Evolutionary conservation across 2,113 vertebrate genomes (phyloP), one percentile per base, ranked within the genome.

Genomic region (Charina bottae): DNA sequence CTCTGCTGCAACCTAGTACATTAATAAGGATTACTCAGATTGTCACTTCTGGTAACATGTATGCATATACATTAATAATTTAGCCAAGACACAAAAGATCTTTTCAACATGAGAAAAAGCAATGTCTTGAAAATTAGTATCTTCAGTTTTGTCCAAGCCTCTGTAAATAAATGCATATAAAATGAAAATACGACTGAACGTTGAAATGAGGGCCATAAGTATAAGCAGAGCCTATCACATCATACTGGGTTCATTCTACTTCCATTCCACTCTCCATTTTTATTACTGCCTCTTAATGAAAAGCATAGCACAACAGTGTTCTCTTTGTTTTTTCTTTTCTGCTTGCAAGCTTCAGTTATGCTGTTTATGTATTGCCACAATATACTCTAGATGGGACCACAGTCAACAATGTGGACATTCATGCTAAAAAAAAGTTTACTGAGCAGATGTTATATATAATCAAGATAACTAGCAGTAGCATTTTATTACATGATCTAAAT

Each of bases 1-100:
- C 90, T 94, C 93, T 72, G 86, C 92, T 92, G 0, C 54, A 95
- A 91, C 60, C 90, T 93, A 92, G 93, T 94, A 95, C 94, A 87
- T 96, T 93, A 95, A 90, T 83, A 72, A 89, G 92, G 62, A 95
- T 93, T 94, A 93, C 59, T 94, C 92, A 84, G 91, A 93, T 88
- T 96, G 95, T 96, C 96, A 96, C 93, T 94, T 95, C 60, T 37
- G 94, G 85, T 93, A 95, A 88, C 2, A 85, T 88, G 94, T 93
- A 95, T 94, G 94, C 49, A 53, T 87, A 94, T 95, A 95, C 59
- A 85, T 88, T 87, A 46, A 87, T 87, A 95, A 91, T 93, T 95
- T 54, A 94, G 94, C 90, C 91, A 90, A 89, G 94, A 55, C 84
- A 59, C 88, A 94, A 89, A 83, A 92, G 90, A 95, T 86, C 58